These are phyloP conservation scores for Monochamus alternatus DNA, from an alignment of 2,888 invertebrate genomes.

Conservation along the genomic window DNA sequence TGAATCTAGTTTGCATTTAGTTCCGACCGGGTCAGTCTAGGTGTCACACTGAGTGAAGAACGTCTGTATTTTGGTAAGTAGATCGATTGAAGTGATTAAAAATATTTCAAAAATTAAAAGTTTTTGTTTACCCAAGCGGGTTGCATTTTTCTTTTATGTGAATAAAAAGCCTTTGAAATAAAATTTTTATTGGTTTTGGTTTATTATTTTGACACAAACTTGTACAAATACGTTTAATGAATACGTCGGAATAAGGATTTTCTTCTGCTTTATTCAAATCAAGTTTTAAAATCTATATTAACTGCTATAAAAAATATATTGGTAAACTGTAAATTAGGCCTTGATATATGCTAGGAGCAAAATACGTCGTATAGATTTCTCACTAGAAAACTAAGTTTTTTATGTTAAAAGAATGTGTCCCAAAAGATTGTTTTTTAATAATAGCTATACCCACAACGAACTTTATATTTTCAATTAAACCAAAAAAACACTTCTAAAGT, in stretches of 20 bases:
- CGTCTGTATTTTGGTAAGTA: too few species aligned
- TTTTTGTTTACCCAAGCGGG: too few species aligned
- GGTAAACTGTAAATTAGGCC: constrained; percentile 3
- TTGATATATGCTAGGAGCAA: constrained; percentile 4
- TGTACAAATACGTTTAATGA: too few species aligned
- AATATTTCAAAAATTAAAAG: too few species aligned
- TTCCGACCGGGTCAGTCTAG: too few species aligned
- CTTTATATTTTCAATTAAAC: neutral
- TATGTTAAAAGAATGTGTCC: constrained; percentile 8
- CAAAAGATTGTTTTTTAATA: constrained; percentile 3
- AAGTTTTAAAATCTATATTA: constrained; percentile 4
- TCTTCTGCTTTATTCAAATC: constrained; percentile 1
- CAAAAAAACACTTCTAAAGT: constrained; percentile 4
- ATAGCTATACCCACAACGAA: constrained; percentile 1
- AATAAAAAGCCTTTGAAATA: too few species aligned
- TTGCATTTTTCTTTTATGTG: too few species aligned
- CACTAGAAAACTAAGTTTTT: constrained; percentile 5
- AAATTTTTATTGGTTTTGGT: too few species aligned
- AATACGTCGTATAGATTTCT: constrained; percentile 3
- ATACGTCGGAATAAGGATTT: neutral
- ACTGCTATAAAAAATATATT: neutral
- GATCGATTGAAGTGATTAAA: too few species aligned
- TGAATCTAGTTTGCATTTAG: too few species aligned
- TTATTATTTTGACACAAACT: too few species aligned
- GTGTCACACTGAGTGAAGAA: too few species aligned